Evolutionary conservation across 92 coral and sea anemone genomes (phyloP), one percentile per base, ranked within the genome.

Genomic region (Palythoa heliodiscus): DNA sequence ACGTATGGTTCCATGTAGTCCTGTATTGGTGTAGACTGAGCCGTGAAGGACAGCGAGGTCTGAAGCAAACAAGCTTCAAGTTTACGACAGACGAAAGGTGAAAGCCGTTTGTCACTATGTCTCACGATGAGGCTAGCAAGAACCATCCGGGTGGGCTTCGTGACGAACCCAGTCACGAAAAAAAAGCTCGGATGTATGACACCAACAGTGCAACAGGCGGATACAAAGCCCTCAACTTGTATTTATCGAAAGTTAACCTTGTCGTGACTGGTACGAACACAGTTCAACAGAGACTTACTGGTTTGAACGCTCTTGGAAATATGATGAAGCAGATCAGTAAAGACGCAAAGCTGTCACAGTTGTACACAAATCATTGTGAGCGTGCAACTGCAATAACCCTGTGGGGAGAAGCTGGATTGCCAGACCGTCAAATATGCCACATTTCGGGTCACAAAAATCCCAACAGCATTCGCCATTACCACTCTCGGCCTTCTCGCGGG

Each of bases 261-360:
- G 73, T 54, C 88, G 91, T 48, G 74, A 89, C 70, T 82, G 93
- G 92, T 63, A 54, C 24, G 47, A 71, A 68, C 39, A 79, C n/a
- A 43, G 17, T 15, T 58, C 64, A 58, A 58, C 2, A 14, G 64
- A 58, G n/a, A 15, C 64, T 58, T 58, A 20, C 17, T 58, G 58
- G 52, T 29, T 37, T 47, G 23, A 69, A 73, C 87, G 37, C 76
- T 58, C 64, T 58, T 58, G 64, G 64, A 58, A 47, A 78, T 20
- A 91, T 88, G 89, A 88, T 88, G 89, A 91, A 85, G 38, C 82
- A 80, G 54, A 91, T 84, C 69, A 91, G 93, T 71, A 11, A 17
- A 2, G 64, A 58, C 64, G 19, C 64, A 58, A 58, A 58, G 64
- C 5, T 58, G 19, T 58, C 64, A 58, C 64, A 58, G 64, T 58